A percentile compares a stretch with the other conserved stretches of the same genome.
Evolutionary conservation across 2,888 invertebrate species (phyloP).

Genomic region (Bembecia ichneumoniformis): DNA sequence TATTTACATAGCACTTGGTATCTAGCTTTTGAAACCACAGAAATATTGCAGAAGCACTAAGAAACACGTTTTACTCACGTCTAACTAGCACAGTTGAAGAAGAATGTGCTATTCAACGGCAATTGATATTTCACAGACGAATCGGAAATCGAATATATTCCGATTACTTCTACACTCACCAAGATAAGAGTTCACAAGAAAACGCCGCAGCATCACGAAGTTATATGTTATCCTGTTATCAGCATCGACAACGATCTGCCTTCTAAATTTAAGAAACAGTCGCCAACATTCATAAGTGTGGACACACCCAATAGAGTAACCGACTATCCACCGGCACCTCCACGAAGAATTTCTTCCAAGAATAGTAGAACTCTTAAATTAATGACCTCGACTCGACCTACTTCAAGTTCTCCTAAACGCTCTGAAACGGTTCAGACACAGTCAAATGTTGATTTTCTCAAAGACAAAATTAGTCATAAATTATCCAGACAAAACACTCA

Average conservation of each 20-base stretch:
- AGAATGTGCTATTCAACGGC: constrained; percentile 31
- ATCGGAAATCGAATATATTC: constrained; percentile 85
- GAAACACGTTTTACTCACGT: constrained; percentile 50
- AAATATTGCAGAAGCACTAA: constrained; percentile 44
- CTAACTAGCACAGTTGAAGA: constrained; percentile 34
- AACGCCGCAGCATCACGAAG: constrained; percentile 63
- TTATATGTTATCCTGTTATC: constrained; percentile 74
- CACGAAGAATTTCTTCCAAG: constrained; percentile 82
- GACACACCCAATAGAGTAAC: constrained; percentile 32
- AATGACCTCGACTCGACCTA: constrained; percentile 68
- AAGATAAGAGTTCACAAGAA: constrained; percentile 84
- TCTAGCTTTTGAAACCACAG: constrained; percentile 40
- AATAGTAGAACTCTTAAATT: constrained; percentile 79
- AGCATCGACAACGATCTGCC: constrained; percentile 37
- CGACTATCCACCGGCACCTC: constrained; percentile 78
- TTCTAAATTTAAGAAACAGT: constrained; percentile 71
- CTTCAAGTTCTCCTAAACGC: constrained; percentile 43
- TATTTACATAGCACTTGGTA: constrained; percentile 29
- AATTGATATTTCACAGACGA: constrained; percentile 78
- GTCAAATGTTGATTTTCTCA: constrained; percentile 74
- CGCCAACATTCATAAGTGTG: constrained; percentile 68
- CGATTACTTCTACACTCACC: constrained; percentile 84
- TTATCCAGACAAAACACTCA: constrained; percentile 66
- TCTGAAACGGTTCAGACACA: constrained; percentile 32
- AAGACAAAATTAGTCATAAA: constrained; percentile 75